Base-by-base conservation (phyloP, 92 coral and sea anemone genomes). In the Epizoanthus illoricatus region DNA sequence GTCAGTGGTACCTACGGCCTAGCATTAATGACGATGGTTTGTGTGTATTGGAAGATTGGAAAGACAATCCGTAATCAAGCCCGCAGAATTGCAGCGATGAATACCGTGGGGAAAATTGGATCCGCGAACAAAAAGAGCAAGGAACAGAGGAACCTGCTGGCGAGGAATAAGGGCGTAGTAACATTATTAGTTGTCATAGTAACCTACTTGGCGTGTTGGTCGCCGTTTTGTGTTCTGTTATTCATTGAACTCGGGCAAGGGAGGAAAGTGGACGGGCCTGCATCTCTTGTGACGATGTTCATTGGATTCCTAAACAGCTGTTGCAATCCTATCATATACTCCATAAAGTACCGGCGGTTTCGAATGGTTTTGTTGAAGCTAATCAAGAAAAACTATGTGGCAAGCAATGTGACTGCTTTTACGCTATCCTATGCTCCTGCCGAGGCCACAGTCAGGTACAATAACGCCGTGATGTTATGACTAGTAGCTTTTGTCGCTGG, bases 1-100 rank as follows among this genome's bases (percentile, higher is more conserved):
- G 94, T 91, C 8, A 86, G 90, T 33, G 91, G 97, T 6, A 93
- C 97, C 3, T 93, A 93, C 76, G 97, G 97, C 7, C 71, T 93
- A 13, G 94, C 97, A 28, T 75, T 93, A 59, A 67, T 86, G 28
- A 76, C 91, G 2, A 93, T 93, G 97, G 87, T 90, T 21, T 69
- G 33, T 55, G 88, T 93, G 11, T 91, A 90, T 52, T 88, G 80
- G 74, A 88, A 85, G 58, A 88, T 93, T 20, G 94, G 86, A 0
- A 80, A 76, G 52, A 84, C 92, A 0, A 84, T 93, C 61, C 89
- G 90, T 15, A 13, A 40, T 0, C 97, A 92, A 73, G 74, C 72
- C 12, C 79, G 60, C 8, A 84, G 82, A 65, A 84, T 84, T 4
- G 66, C 43, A 42, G 58, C 13, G 15, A 20, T 28, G 13, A 62